Percentiles rank a stretch among this genome's conserved stretches.
phyloP scores from a whole-genome alignment of 2,113 vertebrate genomes.

The Peromyscus californicus region DNA sequence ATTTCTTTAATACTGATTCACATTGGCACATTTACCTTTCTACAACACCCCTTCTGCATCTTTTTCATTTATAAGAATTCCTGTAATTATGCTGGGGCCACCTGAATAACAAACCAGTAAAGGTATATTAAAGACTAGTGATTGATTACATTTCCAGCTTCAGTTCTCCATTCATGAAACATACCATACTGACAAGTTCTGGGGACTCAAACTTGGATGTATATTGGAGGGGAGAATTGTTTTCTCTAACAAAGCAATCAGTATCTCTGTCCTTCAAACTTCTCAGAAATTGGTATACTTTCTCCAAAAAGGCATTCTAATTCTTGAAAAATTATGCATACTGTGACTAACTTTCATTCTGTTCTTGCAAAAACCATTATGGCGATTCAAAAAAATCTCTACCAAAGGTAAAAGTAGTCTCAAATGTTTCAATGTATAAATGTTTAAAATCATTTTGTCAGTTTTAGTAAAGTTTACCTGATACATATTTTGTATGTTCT shows the following conservation, averaged over 20 bases:
- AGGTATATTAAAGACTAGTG: neutral
- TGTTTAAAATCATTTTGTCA: slow-evolving; percentile 47
- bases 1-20: neutral
- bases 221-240: neutral
- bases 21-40: neutral
- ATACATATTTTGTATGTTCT: neutral
- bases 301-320: neutral
- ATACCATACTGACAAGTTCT: neutral
- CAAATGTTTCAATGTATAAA: neutral
- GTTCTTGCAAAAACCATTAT: neutral
- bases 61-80: neutral
- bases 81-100: neutral
- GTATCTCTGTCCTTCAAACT: slow-evolving; percentile 5
- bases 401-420: neutral
- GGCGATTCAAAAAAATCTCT: neutral
- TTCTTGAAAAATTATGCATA: neutral
- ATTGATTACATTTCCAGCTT: slow-evolving; percentile 1
- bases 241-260: neutral
- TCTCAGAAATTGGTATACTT: neutral
- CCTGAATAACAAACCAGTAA: neutral
- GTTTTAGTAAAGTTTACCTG: slow-evolving; percentile 4
- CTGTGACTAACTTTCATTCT: slow-evolving; percentile 15
- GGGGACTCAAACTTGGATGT: neutral
- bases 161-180: neutral
- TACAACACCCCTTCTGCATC: neutral